Evolutionary conservation across 2,113 vertebrate species (phyloP).

Genomic region (Stegostoma tigrinum): DNA sequence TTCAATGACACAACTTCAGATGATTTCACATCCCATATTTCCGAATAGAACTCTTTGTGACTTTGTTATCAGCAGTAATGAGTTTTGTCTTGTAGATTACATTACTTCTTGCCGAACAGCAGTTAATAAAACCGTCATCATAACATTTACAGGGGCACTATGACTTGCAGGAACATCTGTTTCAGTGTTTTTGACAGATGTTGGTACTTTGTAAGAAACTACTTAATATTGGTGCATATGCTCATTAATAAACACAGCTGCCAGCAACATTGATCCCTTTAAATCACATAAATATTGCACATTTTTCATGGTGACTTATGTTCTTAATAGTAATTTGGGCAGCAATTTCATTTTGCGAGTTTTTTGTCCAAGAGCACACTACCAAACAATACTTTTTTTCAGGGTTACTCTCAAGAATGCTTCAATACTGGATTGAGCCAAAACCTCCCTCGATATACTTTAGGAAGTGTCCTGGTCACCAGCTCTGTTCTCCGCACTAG

Average conservation of each 20-base stretch:
- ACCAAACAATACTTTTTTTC: not conserved
- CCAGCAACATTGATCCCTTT: not conserved
- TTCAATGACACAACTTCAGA: not conserved
- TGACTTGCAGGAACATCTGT: not conserved
- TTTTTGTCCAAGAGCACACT: not conserved
- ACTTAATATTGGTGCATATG: not conserved
- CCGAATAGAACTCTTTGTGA: not conserved
- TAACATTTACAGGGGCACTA: not conserved
- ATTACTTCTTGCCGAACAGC: not conserved
- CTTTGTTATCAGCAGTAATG: not conserved
- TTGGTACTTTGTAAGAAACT: not conserved
- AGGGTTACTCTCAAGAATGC: not conserved
- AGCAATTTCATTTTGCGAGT: not conserved
- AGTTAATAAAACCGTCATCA: conserved; percentile 3
- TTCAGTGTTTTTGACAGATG: conserved; percentile 17
- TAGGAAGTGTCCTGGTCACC: too few species aligned
- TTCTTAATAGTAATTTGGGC: not conserved
- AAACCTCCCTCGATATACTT: not conserved
- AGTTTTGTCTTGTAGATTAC: not conserved
- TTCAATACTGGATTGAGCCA: not conserved
- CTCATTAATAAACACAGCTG: conserved; percentile 1
- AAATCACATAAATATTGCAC: not conserved
- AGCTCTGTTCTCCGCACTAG: too few species aligned
- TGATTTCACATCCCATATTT: conserved; percentile 16
- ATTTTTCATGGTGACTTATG: not conserved